Conservation (phyloP, 2,888 invertebrate species). For the Hypselothyrea guttata region DNA sequence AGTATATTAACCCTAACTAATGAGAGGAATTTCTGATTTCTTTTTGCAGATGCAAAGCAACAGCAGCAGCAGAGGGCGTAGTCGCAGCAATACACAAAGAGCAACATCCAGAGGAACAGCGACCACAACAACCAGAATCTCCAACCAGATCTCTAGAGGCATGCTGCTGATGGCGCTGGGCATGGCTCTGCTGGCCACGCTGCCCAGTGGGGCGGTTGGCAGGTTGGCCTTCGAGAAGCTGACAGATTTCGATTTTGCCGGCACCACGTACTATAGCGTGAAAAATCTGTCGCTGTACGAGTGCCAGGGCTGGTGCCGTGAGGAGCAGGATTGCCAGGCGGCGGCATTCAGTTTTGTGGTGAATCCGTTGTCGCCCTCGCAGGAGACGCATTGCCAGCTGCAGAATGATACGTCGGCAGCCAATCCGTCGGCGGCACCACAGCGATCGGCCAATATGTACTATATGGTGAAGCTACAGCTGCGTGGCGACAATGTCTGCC, state of each 20-base stretch:
- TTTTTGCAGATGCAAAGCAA: constrained; percentile 49
- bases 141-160: constrained; percentile 25
- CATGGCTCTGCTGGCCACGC: constrained; percentile 34
- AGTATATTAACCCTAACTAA: too few species aligned
- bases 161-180: constrained; percentile 33
- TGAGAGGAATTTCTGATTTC: neutral
- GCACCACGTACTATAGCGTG: constrained; percentile 95
- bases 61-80: constrained; percentile 24
- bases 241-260: constrained; percentile 95
- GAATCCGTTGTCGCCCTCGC: constrained; percentile 94
- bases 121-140: constrained; percentile 17
- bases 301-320: constrained; percentile 97
- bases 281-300: constrained; percentile 95
- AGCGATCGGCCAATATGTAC: constrained; percentile 94
- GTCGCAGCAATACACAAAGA: constrained; percentile 19
- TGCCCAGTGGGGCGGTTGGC: constrained; percentile 83
- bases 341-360: constrained; percentile 96
- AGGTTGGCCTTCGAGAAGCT: constrained; percentile 96
- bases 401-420: constrained; percentile 96
- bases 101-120: constrained; percentile 16
- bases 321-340: constrained; percentile 95
- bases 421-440: constrained; percentile 92
- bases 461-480: constrained; percentile 95
- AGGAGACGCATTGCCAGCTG: constrained; percentile 94
- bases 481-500: constrained; percentile 94